Percentiles rank a stretch among this genome's conserved stretches.
Conservation (phyloP, 2,888 invertebrate species). For the Unio pictorum region DNA sequence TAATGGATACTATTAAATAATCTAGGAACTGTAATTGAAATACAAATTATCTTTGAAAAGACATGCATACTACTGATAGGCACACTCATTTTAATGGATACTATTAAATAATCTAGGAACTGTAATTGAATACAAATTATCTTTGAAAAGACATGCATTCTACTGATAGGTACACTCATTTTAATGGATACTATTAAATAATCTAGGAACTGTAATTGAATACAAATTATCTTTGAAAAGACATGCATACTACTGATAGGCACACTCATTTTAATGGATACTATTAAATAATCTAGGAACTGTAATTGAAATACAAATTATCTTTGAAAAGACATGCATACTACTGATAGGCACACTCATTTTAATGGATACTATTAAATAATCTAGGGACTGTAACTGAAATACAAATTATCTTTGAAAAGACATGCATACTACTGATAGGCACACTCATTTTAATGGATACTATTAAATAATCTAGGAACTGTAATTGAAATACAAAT, state of each 20-base stretch:
- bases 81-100: neutral
- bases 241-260: neutral
- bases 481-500: constrained; percentile 67
- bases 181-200: neutral
- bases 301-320: constrained; percentile 63
- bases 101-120: constrained; percentile 51
- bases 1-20: neutral
- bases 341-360: neutral
- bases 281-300: constrained; percentile 51
- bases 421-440: neutral
- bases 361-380: neutral
- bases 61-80: neutral
- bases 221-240: too few relatives aligned
- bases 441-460: neutral
- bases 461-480: constrained; percentile 44
- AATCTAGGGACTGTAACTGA: constrained; percentile 65
- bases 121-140: constrained; percentile 62
- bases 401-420: too few relatives aligned
- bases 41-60: too few relatives aligned
- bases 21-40: constrained; percentile 69
- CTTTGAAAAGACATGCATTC: neutral
- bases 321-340: neutral
- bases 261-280: neutral
- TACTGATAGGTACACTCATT: neutral
- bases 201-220: constrained; percentile 68